Conservation (phyloP, 2,888 invertebrate genomes). For the Athalia rosae region DNA sequence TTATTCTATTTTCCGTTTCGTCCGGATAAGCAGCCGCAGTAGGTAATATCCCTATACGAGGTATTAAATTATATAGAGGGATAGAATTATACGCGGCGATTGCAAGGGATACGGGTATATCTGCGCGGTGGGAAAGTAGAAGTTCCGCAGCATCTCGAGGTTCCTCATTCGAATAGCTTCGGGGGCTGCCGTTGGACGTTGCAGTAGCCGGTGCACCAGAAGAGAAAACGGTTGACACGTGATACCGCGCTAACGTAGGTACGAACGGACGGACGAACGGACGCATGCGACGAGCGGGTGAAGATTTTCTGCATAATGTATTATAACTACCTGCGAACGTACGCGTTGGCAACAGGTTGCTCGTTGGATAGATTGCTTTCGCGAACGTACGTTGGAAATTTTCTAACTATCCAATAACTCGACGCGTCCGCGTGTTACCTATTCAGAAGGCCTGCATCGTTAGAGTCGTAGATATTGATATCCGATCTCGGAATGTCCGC, state of each 20-base stretch:
- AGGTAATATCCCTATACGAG: not conserved
- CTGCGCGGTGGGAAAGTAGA: constrained; percentile 36
- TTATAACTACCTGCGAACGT: not conserved
- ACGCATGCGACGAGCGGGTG: too few species aligned
- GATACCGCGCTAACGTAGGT: constrained; percentile 19
- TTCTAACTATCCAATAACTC: too few species aligned
- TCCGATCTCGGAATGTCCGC: too few species aligned
- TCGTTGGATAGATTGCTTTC: not conserved
- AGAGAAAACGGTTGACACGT: constrained; percentile 38
- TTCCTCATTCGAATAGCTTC: constrained; percentile 31
- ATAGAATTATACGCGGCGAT: not conserved
- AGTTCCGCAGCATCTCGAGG: constrained; percentile 11
- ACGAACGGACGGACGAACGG: not conserved
- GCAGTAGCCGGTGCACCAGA: not conserved
- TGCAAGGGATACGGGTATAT: not conserved
- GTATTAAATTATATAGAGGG: constrained; percentile 8
- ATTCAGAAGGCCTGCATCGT: too few species aligned
- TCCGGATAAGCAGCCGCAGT: too few species aligned
- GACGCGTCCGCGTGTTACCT: too few species aligned
- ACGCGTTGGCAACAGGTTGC: too few species aligned
- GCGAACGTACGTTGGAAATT: not conserved
- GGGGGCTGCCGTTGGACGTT: constrained; percentile 5
- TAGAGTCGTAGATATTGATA: too few species aligned
- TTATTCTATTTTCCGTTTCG: not conserved
- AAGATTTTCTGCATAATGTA: not conserved